Evolutionary conservation across 2,888 invertebrate species (phyloP).

Genomic region (Dromius quadrimaculatus): DNA sequence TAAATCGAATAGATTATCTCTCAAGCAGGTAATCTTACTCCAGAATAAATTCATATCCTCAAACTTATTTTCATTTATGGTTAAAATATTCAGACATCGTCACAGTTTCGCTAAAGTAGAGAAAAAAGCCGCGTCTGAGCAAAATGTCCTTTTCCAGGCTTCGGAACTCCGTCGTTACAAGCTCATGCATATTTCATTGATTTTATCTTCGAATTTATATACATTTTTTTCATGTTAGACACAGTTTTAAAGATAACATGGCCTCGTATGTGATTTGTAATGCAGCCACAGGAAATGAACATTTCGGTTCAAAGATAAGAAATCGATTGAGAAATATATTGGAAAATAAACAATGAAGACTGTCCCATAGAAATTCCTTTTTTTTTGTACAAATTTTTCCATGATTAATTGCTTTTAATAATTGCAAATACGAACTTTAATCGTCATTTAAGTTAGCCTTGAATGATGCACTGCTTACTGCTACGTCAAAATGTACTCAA

Average conservation of each 20-base stretch:
- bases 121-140: background rate
- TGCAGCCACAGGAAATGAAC: conserved; percentile 2
- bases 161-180: conserved; percentile 29
- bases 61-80: conserved; percentile 21
- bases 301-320: background rate
- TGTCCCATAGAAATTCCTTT: no score
- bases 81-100: conserved; percentile 8
- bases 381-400: no score
- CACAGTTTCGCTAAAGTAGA: background rate
- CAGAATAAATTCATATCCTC: conserved; percentile 17
- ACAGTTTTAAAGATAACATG: background rate
- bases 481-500: no score
- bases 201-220: conserved; percentile 41
- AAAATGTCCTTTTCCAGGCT: conserved; percentile 8
- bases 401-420: no score
- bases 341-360: no score
- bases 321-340: no score
- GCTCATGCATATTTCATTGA: conserved; percentile 47
- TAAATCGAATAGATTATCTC: no score
- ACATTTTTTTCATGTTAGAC: conserved; percentile 29
- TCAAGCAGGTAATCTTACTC: no score
- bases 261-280: conserved; percentile 17
- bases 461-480: no score
- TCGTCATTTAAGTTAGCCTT: no score
- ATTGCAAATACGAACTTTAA: no score